Conservation (phyloP, 2,797 vertebrate genomes). For the Pseudocheirus occidentalis region DNA sequence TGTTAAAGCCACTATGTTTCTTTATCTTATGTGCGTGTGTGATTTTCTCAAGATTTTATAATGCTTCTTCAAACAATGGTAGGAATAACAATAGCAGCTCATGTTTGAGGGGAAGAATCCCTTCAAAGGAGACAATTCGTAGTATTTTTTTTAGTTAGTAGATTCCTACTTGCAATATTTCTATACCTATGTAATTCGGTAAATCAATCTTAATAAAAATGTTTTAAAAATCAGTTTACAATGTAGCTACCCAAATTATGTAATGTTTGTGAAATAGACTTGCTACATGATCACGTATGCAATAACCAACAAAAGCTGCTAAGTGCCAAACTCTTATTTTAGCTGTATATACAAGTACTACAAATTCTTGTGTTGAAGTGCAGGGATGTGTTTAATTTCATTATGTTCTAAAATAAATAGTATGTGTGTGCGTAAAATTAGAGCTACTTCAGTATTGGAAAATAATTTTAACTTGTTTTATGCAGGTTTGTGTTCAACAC, state of each 20-base stretch:
- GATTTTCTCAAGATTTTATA: conserved; percentile 9
- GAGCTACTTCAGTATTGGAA: conserved; percentile 69
- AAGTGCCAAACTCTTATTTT: conserved; percentile 84
- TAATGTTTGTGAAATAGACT: conserved; percentile 19
- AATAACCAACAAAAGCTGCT: conserved; percentile 78
- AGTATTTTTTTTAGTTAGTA: neutral
- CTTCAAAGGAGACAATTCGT: conserved; percentile 35
- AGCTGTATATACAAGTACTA: conserved; percentile 62
- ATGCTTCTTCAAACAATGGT: conserved; percentile 36
- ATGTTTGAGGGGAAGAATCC: neutral
- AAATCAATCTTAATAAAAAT: conserved; percentile 49
- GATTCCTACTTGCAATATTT: conserved; percentile 3
- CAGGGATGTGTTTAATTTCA: conserved; percentile 75
- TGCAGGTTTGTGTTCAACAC: conserved; percentile 72
- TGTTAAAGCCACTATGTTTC: conserved; percentile 33
- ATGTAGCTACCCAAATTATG: conserved; percentile 66
- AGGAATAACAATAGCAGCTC: conserved; percentile 42
- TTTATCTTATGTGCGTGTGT: neutral
- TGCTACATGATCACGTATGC: conserved; percentile 74
- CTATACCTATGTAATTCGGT: conserved; percentile 64
- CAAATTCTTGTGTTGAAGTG: conserved; percentile 58
- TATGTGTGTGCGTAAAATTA: conserved; percentile 33
- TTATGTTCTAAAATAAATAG: conserved; percentile 70
- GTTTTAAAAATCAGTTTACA: conserved; percentile 51
- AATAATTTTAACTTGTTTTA: conserved; percentile 56